Conservation (phyloP, 2,888 invertebrate genomes). For the Cerceris ruficornis region DNA sequence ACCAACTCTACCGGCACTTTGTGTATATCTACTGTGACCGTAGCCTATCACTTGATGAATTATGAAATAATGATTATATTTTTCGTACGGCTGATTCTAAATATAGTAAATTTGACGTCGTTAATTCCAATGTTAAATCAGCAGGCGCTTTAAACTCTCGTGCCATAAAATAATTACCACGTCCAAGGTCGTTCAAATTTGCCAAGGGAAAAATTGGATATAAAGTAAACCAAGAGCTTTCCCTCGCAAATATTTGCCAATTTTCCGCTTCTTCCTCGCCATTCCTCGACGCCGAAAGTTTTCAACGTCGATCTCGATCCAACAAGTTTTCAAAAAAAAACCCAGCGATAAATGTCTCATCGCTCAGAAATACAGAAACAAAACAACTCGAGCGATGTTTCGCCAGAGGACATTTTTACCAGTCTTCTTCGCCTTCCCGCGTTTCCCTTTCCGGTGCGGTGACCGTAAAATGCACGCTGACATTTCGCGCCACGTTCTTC, state of each 20-base stretch:
- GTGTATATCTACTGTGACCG: too few relatives aligned
- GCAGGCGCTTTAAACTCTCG: too few relatives aligned
- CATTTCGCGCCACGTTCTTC: constrained; percentile 24
- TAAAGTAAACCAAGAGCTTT: not conserved
- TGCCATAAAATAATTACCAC: too few relatives aligned
- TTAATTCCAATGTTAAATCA: too few relatives aligned
- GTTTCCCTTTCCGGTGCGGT: not conserved
- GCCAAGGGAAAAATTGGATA: not conserved
- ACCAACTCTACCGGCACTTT: not conserved
- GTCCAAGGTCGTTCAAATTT: too few relatives aligned
- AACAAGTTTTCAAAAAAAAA: not conserved
- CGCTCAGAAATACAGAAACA: not conserved
- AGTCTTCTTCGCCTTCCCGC: not conserved
- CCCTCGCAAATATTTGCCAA: too few relatives aligned
- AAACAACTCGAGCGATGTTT: not conserved
- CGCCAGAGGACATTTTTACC: not conserved
- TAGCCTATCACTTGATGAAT: too few relatives aligned
- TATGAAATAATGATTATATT: too few relatives aligned
- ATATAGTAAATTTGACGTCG: too few relatives aligned
- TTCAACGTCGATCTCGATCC: not conserved
- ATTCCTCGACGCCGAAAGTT: not conserved
- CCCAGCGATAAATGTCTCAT: not conserved
- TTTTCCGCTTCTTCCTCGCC: not conserved
- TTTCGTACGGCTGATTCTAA: too few relatives aligned
- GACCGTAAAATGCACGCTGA: constrained; percentile 8